These are phyloP conservation scores for Limnephilus marmoratus DNA, from an alignment of 2,888 invertebrate genomes.

Conservation along the genomic window DNA sequence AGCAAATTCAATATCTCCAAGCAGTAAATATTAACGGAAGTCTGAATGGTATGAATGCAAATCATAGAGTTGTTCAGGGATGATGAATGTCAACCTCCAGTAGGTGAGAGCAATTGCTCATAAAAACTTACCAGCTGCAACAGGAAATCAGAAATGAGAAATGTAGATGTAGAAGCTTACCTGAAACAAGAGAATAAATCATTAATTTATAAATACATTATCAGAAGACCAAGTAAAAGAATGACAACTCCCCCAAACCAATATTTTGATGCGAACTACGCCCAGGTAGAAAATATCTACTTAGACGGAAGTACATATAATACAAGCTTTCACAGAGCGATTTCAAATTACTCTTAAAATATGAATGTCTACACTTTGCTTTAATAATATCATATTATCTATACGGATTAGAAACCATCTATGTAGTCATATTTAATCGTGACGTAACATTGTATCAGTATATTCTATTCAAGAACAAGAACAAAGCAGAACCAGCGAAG, in stretches of 20 bases:
- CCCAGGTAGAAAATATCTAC: neutral
- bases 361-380: neutral
- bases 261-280: too few species aligned
- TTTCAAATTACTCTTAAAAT: neutral
- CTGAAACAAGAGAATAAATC: neutral
- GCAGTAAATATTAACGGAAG: too few species aligned
- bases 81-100: neutral
- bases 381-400: neutral
- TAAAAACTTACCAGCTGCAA: neutral
- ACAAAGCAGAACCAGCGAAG: constrained; percentile 12
- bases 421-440: constrained; percentile 12
- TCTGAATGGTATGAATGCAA: neutral
- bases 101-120: neutral
- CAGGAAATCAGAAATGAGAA: neutral
- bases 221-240: neutral
- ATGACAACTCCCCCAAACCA: neutral
- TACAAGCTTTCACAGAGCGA: neutral
- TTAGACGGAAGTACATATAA: neutral
- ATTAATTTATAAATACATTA: neutral
- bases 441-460: constrained; percentile 5
- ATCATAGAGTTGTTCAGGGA: neutral
- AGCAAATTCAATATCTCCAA: too few species aligned
- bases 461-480: constrained; percentile 10
- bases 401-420: neutral
- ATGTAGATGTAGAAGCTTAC: neutral